These are phyloP conservation scores for Odontocerum albicorne DNA, from an alignment of 2,888 invertebrate genomes.

Conservation along the genomic window DNA sequence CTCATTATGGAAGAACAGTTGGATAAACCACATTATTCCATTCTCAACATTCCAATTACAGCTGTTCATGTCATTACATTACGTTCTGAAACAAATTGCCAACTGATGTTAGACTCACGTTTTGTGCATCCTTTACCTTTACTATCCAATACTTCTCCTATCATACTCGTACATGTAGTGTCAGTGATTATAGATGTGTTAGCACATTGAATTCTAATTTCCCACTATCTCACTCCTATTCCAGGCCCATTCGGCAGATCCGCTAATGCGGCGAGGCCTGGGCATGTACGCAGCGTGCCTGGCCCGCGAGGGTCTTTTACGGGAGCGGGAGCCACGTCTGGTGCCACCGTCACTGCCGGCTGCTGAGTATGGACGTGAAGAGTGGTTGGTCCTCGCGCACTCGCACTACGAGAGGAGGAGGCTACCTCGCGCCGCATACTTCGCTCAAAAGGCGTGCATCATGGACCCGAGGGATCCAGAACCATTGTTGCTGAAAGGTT, in stretches of 20 bases:
- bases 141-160: too few relatives aligned
- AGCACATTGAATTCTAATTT: too few relatives aligned
- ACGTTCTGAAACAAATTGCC: too few relatives aligned
- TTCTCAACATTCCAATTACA: too few relatives aligned
- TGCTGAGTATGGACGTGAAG: slow-evolving; percentile 62
- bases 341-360: slow-evolving; percentile 45
- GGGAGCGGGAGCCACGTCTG: slow-evolving; percentile 61
- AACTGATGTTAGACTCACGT: too few relatives aligned
- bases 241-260: slow-evolving; percentile 56
- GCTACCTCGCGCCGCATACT: slow-evolving; percentile 64
- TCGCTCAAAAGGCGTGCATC: slow-evolving; percentile 70
- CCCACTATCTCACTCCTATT: too few relatives aligned
- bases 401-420: slow-evolving; percentile 43
- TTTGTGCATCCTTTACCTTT: too few relatives aligned
- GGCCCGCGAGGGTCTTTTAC: slow-evolving; percentile 58
- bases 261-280: slow-evolving; percentile 60
- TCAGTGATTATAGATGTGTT: too few relatives aligned
- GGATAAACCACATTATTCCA: too few relatives aligned
- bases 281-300: slow-evolving; percentile 66
- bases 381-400: slow-evolving; percentile 79
- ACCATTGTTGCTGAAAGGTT: slow-evolving; percentile 73
- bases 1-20: too few relatives aligned
- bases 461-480: slow-evolving; percentile 69
- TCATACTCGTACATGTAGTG: too few relatives aligned
- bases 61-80: too few relatives aligned